Evolutionary conservation across 2,113 vertebrate species (phyloP).

Genomic region (Tringa solitaria): DNA sequence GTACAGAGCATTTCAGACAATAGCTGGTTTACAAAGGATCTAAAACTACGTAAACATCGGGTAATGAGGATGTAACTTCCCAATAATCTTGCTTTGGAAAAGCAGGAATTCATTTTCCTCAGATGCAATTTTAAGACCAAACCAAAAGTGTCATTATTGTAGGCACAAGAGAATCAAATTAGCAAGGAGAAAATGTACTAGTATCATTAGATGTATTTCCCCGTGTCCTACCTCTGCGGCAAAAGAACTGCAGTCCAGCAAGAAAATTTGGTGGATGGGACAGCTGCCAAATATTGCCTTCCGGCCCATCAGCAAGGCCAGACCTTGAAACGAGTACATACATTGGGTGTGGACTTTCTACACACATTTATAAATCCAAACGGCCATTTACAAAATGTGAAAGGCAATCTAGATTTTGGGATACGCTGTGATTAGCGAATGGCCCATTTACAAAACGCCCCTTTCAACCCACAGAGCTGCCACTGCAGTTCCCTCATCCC

Average conservation of each 20-base stretch:
- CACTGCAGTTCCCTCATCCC: neutral
- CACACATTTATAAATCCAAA: neutral
- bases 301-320: neutral
- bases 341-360: neutral
- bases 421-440: rapidly evolving
- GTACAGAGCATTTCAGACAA: neutral
- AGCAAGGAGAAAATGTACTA: neutral
- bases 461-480: neutral
- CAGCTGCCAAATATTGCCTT: neutral
- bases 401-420: neutral
- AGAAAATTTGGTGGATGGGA: neutral
- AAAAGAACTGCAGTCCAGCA: neutral
- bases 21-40: neutral
- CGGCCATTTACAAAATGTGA: neutral
- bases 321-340: neutral
- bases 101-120: neutral
- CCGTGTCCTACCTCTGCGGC: neutral
- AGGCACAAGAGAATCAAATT: neutral
- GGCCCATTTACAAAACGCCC: neutral
- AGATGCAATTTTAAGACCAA: neutral
- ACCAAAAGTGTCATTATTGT: neutral
- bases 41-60: neutral
- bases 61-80: neutral
- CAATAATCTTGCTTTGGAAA: neutral
- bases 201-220: neutral